A percentile compares a stretch with the other conserved stretches of the same genome.
These are phyloP conservation scores for Antennarius maculatus DNA, from an alignment of 2,797 vertebrate genomes.

Conservation along the genomic window DNA sequence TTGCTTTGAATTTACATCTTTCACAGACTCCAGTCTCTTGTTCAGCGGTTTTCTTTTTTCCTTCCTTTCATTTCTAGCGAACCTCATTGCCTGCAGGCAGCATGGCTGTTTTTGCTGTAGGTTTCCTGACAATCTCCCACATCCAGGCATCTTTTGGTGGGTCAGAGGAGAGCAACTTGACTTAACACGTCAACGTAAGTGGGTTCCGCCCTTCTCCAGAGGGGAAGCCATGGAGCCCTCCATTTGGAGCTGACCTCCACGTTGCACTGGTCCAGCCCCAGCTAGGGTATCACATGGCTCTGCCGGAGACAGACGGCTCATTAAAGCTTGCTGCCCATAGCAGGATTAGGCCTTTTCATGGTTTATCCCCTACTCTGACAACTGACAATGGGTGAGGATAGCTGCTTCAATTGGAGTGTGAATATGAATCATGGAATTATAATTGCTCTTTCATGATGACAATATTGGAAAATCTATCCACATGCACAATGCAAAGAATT, in stretches of 20 bases:
- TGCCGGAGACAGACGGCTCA: conserved; percentile 79
- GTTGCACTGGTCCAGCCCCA: conserved; percentile 71
- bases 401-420: conserved; percentile 76
- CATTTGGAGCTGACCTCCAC: conserved; percentile 80
- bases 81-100: conserved; percentile 63
- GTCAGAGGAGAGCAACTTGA: conserved; percentile 83
- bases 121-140: conserved; percentile 70
- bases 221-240: conserved; percentile 78
- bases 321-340: conserved; percentile 78
- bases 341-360: conserved; percentile 82
- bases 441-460: conserved; percentile 82
- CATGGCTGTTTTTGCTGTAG: conserved; percentile 64
- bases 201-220: conserved; percentile 80
- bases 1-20: conserved; percentile 82
- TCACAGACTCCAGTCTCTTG: conserved; percentile 67
- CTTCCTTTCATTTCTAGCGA: conserved; percentile 55
- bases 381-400: conserved; percentile 76
- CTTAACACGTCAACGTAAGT: conserved; percentile 84
- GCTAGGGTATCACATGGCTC: conserved; percentile 78
- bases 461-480: conserved; percentile 79
- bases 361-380: conserved; percentile 80
- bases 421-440: conserved; percentile 80
- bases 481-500: conserved; percentile 75
- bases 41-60: conserved; percentile 58
- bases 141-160: conserved; percentile 75